Evolutionary conservation across 2,113 vertebrate species (phyloP).

Genomic region (Phyllopteryx taeniolatus): DNA sequence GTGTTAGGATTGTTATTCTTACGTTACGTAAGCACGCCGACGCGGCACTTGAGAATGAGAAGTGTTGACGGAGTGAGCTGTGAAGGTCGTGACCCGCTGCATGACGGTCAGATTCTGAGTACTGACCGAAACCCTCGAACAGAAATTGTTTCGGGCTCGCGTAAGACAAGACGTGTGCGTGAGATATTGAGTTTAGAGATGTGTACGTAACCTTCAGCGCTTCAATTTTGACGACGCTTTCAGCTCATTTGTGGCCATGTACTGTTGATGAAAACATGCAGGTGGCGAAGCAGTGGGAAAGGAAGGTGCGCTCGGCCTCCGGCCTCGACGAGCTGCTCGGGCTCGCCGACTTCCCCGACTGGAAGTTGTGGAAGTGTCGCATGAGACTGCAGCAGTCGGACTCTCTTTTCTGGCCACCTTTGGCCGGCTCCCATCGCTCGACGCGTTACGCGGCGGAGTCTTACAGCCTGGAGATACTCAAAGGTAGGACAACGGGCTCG

Average conservation of each 20-base stretch:
- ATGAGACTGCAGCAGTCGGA: constrained; percentile 80
- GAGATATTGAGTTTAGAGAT: background rate
- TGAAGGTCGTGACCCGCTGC: background rate
- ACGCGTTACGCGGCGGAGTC: constrained; percentile 90
- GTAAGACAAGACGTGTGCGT: background rate
- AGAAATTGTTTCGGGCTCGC: background rate
- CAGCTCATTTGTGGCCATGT: background rate
- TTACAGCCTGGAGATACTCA: constrained; percentile 89
- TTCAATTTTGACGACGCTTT: background rate
- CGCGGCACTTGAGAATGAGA: background rate
- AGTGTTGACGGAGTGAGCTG: background rate
- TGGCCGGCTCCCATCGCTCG: constrained; percentile 78
- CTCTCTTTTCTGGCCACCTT: constrained; percentile 56
- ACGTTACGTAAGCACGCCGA: background rate
- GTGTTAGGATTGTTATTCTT: background rate
- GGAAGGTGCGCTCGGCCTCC: constrained; percentile 82
- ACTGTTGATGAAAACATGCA: constrained; percentile 12
- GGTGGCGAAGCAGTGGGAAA: constrained; percentile 77
- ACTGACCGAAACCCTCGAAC: background rate
- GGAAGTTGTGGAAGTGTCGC: constrained; percentile 93
- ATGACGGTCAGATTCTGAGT: background rate
- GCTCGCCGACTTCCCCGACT: constrained; percentile 88
- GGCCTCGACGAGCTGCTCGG: constrained; percentile 88
- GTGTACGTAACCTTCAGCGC: background rate
- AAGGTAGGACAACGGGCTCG: constrained; percentile 70